These are phyloP conservation scores for Ramphastos sulfuratus DNA, from an alignment of 2,113 vertebrate genomes.

Conservation along the genomic window DNA sequence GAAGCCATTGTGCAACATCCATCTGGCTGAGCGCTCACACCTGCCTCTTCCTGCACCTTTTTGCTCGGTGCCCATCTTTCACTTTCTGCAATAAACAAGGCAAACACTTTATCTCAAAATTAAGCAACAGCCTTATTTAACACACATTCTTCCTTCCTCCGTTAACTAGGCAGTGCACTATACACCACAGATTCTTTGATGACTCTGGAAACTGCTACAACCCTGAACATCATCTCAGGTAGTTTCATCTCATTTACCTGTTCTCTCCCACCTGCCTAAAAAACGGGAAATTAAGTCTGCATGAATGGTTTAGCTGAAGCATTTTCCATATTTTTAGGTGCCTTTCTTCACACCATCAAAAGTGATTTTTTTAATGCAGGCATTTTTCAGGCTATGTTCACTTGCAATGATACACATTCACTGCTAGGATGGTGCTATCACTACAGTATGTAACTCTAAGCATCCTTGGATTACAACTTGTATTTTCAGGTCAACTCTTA, in stretches of 20 bases:
- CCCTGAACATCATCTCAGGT: background rate
- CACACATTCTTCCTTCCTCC: background rate
- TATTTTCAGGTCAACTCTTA: background rate
- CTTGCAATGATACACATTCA: background rate
- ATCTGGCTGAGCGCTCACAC: background rate
- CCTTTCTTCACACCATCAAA: background rate
- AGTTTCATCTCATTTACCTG: background rate
- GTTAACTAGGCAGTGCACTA: background rate
- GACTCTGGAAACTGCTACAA: background rate
- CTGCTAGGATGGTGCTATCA: background rate
- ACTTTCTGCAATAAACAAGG: background rate
- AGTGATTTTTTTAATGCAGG: fast-evolving
- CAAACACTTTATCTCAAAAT: background rate
- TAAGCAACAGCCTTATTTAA: background rate
- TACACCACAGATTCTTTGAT: background rate
- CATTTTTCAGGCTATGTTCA: background rate
- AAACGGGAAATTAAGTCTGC: background rate
- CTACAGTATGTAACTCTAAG: background rate
- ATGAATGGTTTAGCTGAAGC: background rate
- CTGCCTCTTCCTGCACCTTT: background rate
- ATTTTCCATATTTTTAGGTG: background rate
- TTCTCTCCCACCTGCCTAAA: background rate
- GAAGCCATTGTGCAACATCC: background rate
- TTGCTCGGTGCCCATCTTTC: fast-evolving
- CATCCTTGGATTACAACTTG: background rate